phyloP scores from a whole-genome alignment of 2,888 invertebrate genomes.

The Dione vanillae region DNA sequence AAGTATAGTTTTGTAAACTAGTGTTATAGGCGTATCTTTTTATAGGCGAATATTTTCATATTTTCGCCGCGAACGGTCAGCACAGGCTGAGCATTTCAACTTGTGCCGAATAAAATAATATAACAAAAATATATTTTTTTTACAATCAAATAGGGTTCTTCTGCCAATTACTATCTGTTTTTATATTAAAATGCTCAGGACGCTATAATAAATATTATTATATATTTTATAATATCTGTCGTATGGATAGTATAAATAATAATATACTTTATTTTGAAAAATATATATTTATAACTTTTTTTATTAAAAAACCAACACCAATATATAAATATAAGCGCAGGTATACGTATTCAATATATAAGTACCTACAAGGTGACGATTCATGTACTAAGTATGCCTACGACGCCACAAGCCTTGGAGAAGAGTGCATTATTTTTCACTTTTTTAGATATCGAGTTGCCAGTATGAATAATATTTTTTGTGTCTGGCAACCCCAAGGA shows the following conservation, averaged over 20 bases:
- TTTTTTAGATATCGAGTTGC: constrained; percentile 67
- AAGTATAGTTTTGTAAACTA: too few species aligned
- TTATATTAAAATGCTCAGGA: constrained; percentile 49
- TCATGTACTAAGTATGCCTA: constrained; percentile 60
- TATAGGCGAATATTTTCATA: background rate
- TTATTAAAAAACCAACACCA: constrained; percentile 46
- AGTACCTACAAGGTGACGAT: constrained; percentile 39
- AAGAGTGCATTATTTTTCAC: constrained; percentile 74
- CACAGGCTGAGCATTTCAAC: constrained; percentile 22
- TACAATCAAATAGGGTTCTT: background rate
- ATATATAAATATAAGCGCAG: constrained; percentile 51
- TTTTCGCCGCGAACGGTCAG: constrained; percentile 26
- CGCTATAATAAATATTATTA: constrained; percentile 16
- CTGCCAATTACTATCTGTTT: constrained; percentile 2
- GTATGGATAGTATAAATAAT: constrained; percentile 15
- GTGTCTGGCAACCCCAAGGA: constrained; percentile 75
- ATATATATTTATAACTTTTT: constrained; percentile 20
- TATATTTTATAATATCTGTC: constrained; percentile 19
- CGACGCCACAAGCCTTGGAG: constrained; percentile 80
- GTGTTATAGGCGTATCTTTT: too few species aligned
- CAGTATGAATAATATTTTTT: constrained; percentile 55
- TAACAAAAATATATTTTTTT: background rate
- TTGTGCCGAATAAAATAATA: background rate
- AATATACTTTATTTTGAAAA: constrained; percentile 15
- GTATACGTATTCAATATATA: constrained; percentile 43